A percentile compares a stretch with the other conserved stretches of the same genome.
Evolutionary conservation across 1,140 invertebrate genomes (phyloP).

Genomic region (Zophobas morio): DNA sequence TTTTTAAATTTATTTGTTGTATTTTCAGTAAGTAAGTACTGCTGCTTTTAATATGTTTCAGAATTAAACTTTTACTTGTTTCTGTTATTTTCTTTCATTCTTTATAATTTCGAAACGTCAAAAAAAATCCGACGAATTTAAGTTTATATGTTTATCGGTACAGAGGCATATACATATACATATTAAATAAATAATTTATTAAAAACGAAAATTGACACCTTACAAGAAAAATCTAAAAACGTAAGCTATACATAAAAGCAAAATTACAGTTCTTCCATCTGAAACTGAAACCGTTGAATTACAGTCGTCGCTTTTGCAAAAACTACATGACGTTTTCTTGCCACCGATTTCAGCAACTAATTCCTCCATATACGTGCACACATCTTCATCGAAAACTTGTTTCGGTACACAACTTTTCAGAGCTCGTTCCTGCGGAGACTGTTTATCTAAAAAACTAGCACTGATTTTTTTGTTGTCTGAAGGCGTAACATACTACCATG

Average conservation of each 20-base stretch:
- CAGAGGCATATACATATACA: too few species aligned
- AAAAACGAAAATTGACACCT: too few species aligned
- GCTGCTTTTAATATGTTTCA: too few species aligned
- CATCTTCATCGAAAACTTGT: neutral
- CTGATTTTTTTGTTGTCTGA: neutral
- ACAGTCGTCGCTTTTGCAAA: slow-evolving; percentile 10
- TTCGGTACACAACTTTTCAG: neutral
- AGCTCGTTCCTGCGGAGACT: neutral
- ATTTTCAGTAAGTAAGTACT: too few species aligned
- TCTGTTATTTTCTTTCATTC: too few species aligned
- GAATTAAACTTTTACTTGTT: too few species aligned
- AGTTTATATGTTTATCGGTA: too few species aligned
- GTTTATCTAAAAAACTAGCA: neutral
- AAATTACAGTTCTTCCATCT: neutral
- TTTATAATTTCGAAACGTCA: too few species aligned
- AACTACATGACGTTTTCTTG: slow-evolving; percentile 3
- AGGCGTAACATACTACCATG: neutral
- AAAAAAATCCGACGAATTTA: too few species aligned
- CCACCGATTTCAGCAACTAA: neutral
- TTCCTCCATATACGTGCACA: slow-evolving; percentile 6
- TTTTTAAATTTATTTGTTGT: too few species aligned
- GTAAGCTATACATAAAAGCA: neutral
- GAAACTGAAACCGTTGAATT: slow-evolving; percentile 1
- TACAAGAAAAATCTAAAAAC: neutral
- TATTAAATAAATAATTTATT: too few species aligned